Base-by-base conservation (phyloP, 2,888 invertebrate species). In the Ametastegia equiseti region DNA sequence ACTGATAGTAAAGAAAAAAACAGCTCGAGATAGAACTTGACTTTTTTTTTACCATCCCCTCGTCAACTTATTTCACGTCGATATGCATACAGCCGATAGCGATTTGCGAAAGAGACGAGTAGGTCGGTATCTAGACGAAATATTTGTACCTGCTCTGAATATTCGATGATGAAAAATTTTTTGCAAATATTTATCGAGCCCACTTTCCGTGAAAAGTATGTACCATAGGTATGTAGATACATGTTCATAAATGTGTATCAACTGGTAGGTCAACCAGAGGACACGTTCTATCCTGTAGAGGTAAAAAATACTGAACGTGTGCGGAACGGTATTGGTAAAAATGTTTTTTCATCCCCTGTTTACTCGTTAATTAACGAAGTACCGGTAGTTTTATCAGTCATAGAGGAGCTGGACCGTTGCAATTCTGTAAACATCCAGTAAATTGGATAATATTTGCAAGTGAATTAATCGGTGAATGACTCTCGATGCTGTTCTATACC, bases 121-220 rank as follows among this genome's bases (percentile, higher is more conserved):
- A n/a, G n/a, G n/a, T n/a, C 27, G 81, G 71, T 7, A 84, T 77
- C 81, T 67, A 84, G 85, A 85, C 81, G 85, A 85, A 87, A 88
- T 86, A 86, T 87, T 87, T 84, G 82, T 79, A 80, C n/a, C n/a
- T n/a, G n/a, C 13, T 27, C 6, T 77, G 81, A 84, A 85, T 86
- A 84, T 83, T 83, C 81, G 80, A 57, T 82, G 71, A 9, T 45
- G 82, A 81, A 81, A 84, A 87, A 85, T 86, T 84, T 84, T 80
- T 79, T 60, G 81, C 85, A 86, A 87, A 88, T 85, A 88, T 86
- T 87, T 87, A 82, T 75, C 33, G 39, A 81, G 75, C 82, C 81
- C 83, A 84, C 57, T 27, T n/a, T n/a, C n/a, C 39, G 7, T 19
- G 15, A 2, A 13, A 11, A 2, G 39, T 19, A 63, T 33, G 27